A percentile compares a stretch with the other conserved stretches of the same genome.
Evolutionary conservation across 2,888 invertebrate species (phyloP).

Genomic region (Lapara coniferarum): DNA sequence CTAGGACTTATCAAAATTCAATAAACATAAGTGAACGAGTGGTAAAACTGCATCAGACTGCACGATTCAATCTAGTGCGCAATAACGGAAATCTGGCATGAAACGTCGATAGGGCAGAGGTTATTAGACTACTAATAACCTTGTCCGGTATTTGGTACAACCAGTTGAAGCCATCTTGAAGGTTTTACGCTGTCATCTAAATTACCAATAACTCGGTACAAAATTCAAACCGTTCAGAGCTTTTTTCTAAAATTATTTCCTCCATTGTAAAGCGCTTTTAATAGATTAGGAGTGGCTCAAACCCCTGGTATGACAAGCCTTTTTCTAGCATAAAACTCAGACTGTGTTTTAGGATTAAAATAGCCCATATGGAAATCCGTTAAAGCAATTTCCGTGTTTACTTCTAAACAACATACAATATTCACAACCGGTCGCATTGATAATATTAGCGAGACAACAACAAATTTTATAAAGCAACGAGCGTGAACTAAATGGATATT

Average conservation of each 20-base stretch:
- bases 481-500: conserved; percentile 2
- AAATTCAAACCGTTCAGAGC: neutral
- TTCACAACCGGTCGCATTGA: too few species aligned
- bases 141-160: conserved; percentile 14
- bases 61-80: conserved; percentile 16
- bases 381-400: too few species aligned
- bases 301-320: too few species aligned
- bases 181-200: conserved; percentile 1
- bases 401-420: too few species aligned
- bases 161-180: conserved; percentile 15
- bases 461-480: neutral
- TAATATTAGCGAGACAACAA: too few species aligned
- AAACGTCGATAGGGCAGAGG: neutral
- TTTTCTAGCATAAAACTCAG: too few species aligned
- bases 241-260: conserved; percentile 5
- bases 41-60: conserved; percentile 23
- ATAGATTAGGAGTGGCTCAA: neutral
- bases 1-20: conserved; percentile 7
- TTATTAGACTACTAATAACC: conserved; percentile 19
- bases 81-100: conserved; percentile 9
- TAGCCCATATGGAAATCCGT: too few species aligned
- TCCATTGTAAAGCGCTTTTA: neutral
- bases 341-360: too few species aligned
- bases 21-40: conserved; percentile 2
- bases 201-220: neutral